Percentiles rank a stretch among this genome's conserved stretches.
Evolutionary conservation across 2,113 vertebrate genomes (phyloP).

Genomic region (Marmota monax): DNA sequence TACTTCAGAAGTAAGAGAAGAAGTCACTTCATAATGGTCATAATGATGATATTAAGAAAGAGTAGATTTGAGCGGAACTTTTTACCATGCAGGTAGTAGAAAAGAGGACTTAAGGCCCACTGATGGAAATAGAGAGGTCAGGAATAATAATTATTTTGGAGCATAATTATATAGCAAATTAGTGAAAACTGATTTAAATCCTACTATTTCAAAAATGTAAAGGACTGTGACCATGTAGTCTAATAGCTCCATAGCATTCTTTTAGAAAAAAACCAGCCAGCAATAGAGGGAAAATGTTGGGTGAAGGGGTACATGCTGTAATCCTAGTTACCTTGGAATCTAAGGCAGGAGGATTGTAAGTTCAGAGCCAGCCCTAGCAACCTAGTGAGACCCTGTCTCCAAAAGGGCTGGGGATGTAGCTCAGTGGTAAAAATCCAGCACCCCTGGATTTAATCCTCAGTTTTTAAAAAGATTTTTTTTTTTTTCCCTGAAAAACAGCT

Average conservation of each 20-base stretch:
- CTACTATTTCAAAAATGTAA: background rate
- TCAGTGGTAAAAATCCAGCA: background rate
- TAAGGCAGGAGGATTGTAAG: background rate
- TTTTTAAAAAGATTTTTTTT: background rate
- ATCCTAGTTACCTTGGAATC: background rate
- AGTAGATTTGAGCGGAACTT: background rate
- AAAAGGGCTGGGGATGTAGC: background rate
- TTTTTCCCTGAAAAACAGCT: no score
- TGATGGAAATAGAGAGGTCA: background rate
- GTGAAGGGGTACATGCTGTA: background rate
- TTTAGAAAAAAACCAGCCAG: background rate
- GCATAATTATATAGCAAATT: background rate
- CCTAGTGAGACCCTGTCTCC: background rate
- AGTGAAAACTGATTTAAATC: constrained; percentile 19
- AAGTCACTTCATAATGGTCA: background rate
- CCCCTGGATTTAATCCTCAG: background rate
- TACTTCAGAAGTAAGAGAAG: background rate
- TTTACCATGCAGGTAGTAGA: background rate
- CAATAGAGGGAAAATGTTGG: no score
- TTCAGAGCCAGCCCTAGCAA: background rate
- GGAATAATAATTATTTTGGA: background rate
- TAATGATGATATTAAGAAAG: background rate
- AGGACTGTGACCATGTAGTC: background rate
- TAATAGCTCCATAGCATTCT: background rate
- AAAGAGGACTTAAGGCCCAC: background rate